These are phyloP conservation scores for Lithobates sylvaticus DNA, from an alignment of 2,797 vertebrate genomes.

Conservation along the genomic window DNA sequence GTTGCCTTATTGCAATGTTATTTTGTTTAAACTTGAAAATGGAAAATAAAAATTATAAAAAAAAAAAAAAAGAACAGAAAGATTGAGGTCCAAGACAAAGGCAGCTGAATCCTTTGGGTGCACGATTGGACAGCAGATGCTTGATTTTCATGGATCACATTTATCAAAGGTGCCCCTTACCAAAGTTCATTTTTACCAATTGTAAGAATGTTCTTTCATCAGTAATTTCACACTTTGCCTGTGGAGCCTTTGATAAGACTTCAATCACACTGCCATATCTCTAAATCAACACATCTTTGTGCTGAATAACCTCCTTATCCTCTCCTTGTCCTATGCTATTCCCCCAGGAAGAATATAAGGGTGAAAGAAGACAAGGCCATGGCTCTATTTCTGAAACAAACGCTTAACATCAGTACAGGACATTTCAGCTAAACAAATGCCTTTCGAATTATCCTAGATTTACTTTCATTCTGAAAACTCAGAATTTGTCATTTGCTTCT, in stretches of 20 bases:
- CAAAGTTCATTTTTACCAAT: conserved; percentile 3
- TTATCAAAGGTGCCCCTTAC: neutral
- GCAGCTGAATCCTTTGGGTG: neutral
- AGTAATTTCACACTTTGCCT: neutral
- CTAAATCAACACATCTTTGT: conserved; percentile 12
- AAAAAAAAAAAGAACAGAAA: neutral
- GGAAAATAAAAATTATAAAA: too few species aligned
- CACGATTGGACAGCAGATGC: neutral
- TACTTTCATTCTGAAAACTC: neutral
- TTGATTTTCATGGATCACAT: conserved; percentile 1
- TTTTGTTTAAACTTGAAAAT: too few species aligned
- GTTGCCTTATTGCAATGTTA: too few species aligned
- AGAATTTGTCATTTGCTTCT: neutral
- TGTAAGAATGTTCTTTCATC: neutral
- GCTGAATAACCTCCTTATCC: conserved; percentile 5
- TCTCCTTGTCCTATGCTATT: neutral
- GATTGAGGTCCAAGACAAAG: neutral
- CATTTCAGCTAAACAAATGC: neutral
- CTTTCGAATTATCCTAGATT: neutral
- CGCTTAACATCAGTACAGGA: neutral
- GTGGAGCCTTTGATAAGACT: conserved; percentile 27
- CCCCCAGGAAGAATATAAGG: neutral
- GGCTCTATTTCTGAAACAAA: neutral
- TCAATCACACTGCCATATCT: neutral
- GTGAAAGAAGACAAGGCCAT: neutral